These are phyloP conservation scores for Holcopasites calliopsidis DNA, from an alignment of 1,140 invertebrate species.

Conservation along the genomic window DNA sequence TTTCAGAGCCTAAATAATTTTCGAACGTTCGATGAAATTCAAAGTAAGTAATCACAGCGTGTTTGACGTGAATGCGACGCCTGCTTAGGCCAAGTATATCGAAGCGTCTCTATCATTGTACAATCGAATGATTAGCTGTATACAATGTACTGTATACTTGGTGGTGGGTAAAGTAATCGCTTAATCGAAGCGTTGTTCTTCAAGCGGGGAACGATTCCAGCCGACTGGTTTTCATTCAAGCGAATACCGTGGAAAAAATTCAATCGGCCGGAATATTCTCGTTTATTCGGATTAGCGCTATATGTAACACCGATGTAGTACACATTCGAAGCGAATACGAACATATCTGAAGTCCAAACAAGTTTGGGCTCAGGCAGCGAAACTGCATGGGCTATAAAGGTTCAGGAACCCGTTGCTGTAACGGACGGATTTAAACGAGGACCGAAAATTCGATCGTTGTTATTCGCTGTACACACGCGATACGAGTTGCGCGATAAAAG, in stretches of 20 bases:
- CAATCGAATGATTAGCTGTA: conserved; percentile 10
- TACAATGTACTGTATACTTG: no score
- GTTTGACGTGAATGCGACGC: no score
- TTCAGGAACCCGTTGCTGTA: conserved; percentile 18
- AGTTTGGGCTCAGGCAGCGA: not conserved
- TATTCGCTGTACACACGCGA: not conserved
- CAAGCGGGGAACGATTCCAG: conserved; percentile 51
- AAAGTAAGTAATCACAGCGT: no score
- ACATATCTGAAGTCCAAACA: no score
- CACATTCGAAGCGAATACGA: no score
- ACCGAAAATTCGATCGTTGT: not conserved
- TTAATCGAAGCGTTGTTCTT: conserved; percentile 28
- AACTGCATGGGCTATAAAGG: not conserved
- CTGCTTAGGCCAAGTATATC: not conserved
- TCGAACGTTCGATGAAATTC: no score
- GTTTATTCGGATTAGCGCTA: no score
- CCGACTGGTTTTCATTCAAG: conserved; percentile 65
- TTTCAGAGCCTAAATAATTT: no score
- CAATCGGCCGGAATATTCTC: no score
- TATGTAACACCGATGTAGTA: no score
- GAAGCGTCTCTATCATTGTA: conserved; percentile 10
- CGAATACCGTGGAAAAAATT: conserved; percentile 47
- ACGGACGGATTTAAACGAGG: not conserved
- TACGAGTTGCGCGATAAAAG: not conserved
- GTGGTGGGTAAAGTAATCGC: conserved; percentile 29